Percentiles rank a stretch among this genome's conserved stretches.
Evolutionary conservation across 2,888 invertebrate species (phyloP).

Genomic region (Pollenia griseotomentosa): DNA sequence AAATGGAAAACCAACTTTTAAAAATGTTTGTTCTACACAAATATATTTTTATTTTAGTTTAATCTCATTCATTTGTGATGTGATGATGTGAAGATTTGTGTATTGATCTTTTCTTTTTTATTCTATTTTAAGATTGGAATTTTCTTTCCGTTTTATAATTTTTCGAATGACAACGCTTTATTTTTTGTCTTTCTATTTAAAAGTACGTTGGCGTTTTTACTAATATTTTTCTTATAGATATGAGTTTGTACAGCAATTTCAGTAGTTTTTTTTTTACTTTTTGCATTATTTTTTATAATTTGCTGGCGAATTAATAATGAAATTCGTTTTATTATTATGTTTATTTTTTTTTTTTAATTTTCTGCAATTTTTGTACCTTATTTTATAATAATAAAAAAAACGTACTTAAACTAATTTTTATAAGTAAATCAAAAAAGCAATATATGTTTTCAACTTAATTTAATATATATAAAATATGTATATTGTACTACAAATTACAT

Average conservation of each 20-base stretch:
- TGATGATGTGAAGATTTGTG: not conserved
- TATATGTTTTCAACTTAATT: conserved; percentile 45
- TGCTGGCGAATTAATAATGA: conserved; percentile 52
- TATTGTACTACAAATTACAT: conserved; percentile 31
- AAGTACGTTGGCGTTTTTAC: conserved; percentile 44
- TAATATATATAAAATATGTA: conserved; percentile 7
- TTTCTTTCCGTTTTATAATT: conserved; percentile 1
- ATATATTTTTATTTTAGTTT: not conserved
- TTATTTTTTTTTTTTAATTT: conserved; percentile 11
- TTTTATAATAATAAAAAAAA: conserved; percentile 42
- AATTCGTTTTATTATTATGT: conserved; percentile 39
- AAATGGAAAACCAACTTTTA: not conserved
- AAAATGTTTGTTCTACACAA: not conserved
- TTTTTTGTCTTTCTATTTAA: conserved; percentile 18
- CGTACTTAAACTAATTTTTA: conserved; percentile 64
- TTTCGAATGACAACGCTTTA: conserved; percentile 26
- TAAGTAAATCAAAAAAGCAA: conserved; percentile 42
- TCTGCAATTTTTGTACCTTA: conserved; percentile 63
- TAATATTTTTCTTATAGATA: conserved; percentile 8
- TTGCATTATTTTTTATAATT: conserved; percentile 46
- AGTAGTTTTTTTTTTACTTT: conserved; percentile 16
- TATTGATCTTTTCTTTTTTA: conserved; percentile 5
- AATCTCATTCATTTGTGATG: not conserved
- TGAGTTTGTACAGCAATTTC: conserved; percentile 40
- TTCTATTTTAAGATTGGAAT: conserved; percentile 30